Evolutionary conservation across 2,113 vertebrate species (phyloP), one percentile per base, ranked within the genome.

Genomic region (Deroptyus accipitrinus): DNA sequence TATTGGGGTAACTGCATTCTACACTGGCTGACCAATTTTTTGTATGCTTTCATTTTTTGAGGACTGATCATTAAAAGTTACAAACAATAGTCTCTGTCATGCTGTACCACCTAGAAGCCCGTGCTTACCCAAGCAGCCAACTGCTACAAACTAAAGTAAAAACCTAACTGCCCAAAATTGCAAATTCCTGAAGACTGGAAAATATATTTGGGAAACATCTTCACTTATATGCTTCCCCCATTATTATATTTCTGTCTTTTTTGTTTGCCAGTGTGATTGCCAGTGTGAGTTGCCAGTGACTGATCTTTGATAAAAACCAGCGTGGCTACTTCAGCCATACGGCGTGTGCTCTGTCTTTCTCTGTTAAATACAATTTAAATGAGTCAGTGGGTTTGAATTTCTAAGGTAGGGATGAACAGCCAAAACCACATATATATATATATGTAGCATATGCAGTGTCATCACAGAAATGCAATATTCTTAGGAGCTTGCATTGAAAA

Each of bases 271-370:
- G 10, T 64, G 7, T 76, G 41, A 41, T 83, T 83, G 13, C 33
- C 37, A 11, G 48, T 49, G 48, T 49, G 48, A 49, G 44, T 49
- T 49, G 23, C 12, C 48, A 13, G 48, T 49, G 52, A 10, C 35
- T 25, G 5, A 55, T 31, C 17, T 55, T 30, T 72, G 31, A 2
- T 62, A 42, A 44, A 13, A 88, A 83, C 5, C 0, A 2, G 4
- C 54, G 30, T 5, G 25, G 52, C 48, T 88, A 6, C 52, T 72
- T 51, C 41, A 88, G 31, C 19, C 37, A 5, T 44, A 4, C n/a
- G 11, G 3, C 4, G 8, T 35, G 22, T 6, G 6, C 11, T 72
- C 0, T 86, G 14, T 62, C 0, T 11, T 6, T 86, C 28, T 68
- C 22, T 82, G 30, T 77, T 37, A 61, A 68, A 76, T 42, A 14